Evolutionary conservation across 2,797 vertebrate genomes (phyloP).

Genomic region (Ficedula albicollis): DNA sequence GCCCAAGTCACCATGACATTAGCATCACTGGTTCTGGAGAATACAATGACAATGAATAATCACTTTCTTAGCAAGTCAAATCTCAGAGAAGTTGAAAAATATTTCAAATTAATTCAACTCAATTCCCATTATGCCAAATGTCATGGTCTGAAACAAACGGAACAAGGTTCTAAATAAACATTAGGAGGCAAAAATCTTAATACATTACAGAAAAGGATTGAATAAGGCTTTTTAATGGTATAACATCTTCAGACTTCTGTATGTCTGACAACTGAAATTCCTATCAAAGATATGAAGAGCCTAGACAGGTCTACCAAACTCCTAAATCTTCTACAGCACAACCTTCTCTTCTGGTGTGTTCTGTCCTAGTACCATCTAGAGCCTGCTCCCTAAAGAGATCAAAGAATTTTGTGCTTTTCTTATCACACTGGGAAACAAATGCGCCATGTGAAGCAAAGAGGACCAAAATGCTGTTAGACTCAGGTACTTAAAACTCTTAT

Average conservation of each 20-base stretch:
- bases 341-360: neutral
- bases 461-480: neutral
- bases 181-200: neutral
- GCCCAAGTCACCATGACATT: too few species aligned
- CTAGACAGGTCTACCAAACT: neutral
- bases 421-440: neutral
- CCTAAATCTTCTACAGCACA: neutral
- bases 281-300: neutral
- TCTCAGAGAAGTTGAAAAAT: neutral
- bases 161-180: neutral
- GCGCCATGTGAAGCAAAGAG: neutral
- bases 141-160: neutral
- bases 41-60: neutral
- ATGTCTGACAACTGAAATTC: neutral
- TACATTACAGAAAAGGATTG: neutral
- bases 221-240: neutral
- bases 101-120: neutral
- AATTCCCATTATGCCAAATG: neutral
- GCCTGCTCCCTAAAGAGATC: neutral
- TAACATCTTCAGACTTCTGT: neutral
- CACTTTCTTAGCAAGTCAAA: neutral
- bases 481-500: neutral
- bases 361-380: neutral
- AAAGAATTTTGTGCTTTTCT: neutral
- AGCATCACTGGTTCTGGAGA: neutral